A percentile compares a stretch with the other conserved stretches of the same genome.
Conservation (phyloP, 2,113 vertebrate species). For the Sinocyclocheilus grahami region DNA sequence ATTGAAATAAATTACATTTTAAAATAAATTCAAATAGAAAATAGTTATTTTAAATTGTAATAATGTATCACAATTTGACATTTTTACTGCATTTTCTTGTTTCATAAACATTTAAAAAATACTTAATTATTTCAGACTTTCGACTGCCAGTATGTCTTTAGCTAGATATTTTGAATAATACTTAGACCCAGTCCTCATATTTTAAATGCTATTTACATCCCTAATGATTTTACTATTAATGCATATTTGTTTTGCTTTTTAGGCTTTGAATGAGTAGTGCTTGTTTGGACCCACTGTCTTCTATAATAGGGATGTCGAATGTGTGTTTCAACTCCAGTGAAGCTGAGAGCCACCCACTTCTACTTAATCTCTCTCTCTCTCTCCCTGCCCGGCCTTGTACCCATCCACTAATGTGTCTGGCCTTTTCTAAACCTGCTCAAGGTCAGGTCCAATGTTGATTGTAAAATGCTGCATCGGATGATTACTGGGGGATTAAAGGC, state of each 20-base stretch:
- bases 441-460: constrained; percentile 47
- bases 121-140: too few relatives aligned
- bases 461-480: constrained; percentile 45
- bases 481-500: constrained; percentile 46
- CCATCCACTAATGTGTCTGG: constrained; percentile 27
- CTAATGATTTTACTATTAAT: background rate
- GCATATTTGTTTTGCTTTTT: background rate
- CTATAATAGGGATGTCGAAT: background rate
- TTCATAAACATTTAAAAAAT: too few relatives aligned
- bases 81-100: too few relatives aligned
- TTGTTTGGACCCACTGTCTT: constrained; percentile 17
- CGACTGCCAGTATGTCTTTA: too few relatives aligned
- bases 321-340: background rate
- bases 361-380: constrained; percentile 6
- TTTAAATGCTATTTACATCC: background rate
- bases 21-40: too few relatives aligned
- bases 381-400: background rate
- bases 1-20: too few relatives aligned
- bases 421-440: constrained; percentile 44
- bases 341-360: constrained; percentile 25
- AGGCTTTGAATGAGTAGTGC: background rate
- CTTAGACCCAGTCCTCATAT: background rate
- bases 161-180: background rate
- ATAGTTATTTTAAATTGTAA: too few relatives aligned
- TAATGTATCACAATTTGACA: too few relatives aligned